Base-by-base conservation (phyloP, 2,888 invertebrate genomes). In the Cerastoderma edule region DNA sequence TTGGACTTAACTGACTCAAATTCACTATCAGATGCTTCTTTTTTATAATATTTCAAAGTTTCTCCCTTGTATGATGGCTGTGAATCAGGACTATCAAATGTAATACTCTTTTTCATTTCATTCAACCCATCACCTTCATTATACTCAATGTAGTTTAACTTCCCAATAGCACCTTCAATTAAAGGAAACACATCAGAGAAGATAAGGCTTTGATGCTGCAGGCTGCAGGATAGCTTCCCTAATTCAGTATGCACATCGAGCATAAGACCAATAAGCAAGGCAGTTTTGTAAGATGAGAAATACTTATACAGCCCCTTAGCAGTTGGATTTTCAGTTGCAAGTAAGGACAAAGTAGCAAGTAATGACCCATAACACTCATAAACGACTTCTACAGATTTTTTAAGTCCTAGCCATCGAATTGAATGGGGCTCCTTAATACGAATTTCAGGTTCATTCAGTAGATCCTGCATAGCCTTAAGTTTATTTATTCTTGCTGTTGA, bases 391-490 rank as follows among this genome's bases (percentile, higher is more conserved):
- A 75, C 77, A 27, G 77, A 69, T 63, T 48, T n/a, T 35, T 22
- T 22, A 66, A 39, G 2, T 64, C 74, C 13, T 33, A 74, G 22
- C 77, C 80, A 80, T 13, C 69, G 44, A 28, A 77, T 67, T 2
- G 68, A 65, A 50, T 74, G 54, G 8, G 73, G 70, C 44, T 80
- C 70, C 33, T 77, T 80, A 0, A 80, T 22, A 1, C 56, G 44
- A 4, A 77, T 39, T 60, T 70, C 53, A 28, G 80, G 68, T 57
- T 77, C 74, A 33, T 71, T 35, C 22, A 80, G 19, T 6, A 80
- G 22, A 8, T 56, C 24, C 33, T 80, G 80, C 0, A 77, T 67
- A 3, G 69, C 44, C 30, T 74, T 60, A 19, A 77, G 48, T 27
- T 28, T 30, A 16, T 13, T 5, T 19, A 48, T 67, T 50, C 67